Conservation (phyloP, 2,797 vertebrate species). For the Falco berigora region DNA sequence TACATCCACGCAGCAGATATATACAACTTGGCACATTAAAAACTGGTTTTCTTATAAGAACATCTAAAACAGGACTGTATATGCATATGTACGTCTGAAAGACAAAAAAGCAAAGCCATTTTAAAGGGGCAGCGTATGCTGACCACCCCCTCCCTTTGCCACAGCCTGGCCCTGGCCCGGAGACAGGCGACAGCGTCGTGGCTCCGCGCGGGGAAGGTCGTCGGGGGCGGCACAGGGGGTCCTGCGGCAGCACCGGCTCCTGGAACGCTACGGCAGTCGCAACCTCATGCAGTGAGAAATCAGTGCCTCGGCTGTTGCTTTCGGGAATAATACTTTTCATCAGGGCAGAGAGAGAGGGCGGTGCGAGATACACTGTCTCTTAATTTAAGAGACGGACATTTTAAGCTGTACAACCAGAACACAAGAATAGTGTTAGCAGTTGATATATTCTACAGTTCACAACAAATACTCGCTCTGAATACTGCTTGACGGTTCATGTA, state of each 20-base stretch:
- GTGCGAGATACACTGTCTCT: slow-evolving; percentile 37
- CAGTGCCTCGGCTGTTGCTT: background rate
- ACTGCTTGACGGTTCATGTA: slow-evolving; percentile 71
- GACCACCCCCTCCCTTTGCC: background rate
- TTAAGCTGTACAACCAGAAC: slow-evolving; percentile 66
- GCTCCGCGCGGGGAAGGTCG: background rate
- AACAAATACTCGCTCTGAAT: slow-evolving; percentile 69
- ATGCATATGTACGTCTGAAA: slow-evolving; percentile 70
- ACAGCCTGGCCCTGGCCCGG: background rate
- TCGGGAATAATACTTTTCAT: background rate
- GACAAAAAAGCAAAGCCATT: slow-evolving; percentile 73
- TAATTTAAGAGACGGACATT: slow-evolving; percentile 42
- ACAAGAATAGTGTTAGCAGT: slow-evolving; percentile 69
- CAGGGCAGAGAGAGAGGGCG: background rate
- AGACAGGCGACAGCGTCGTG: background rate
- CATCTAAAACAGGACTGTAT: slow-evolving; percentile 72
- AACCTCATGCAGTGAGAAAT: background rate
- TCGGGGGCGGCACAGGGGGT: background rate
- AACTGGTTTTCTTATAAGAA: slow-evolving; percentile 73
- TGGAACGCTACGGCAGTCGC: background rate
- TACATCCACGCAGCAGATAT: slow-evolving; percentile 75
- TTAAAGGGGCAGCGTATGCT: slow-evolving; percentile 48
- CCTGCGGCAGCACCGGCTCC: background rate
- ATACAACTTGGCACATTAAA: slow-evolving; percentile 81
- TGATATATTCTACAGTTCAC: slow-evolving; percentile 65